Conservation (phyloP, 2,888 invertebrate genomes). For the Drosophila lacicola region DNA sequence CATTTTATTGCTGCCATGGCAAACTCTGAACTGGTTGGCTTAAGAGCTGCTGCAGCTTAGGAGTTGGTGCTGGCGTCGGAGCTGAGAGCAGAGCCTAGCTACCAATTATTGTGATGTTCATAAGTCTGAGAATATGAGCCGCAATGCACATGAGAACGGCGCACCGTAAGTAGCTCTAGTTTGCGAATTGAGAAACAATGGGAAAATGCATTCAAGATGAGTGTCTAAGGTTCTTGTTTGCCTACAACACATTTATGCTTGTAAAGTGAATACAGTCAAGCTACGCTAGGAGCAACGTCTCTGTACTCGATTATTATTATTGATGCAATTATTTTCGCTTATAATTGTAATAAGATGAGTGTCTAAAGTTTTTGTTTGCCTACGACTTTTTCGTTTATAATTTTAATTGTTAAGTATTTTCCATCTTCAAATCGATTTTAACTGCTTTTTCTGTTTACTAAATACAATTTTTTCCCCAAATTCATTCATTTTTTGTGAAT, state of each 20-base stretch:
- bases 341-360: not conserved
- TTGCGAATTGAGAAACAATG: constrained; percentile 26
- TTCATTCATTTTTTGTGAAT: not conserved
- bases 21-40: constrained; percentile 61
- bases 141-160: constrained; percentile 34
- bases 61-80: not conserved
- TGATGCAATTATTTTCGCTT: no score
- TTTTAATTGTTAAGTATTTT: no score
- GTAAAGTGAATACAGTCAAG: constrained; percentile 1
- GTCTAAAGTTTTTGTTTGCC: not conserved
- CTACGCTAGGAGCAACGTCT: not conserved
- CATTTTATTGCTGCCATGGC: constrained; percentile 71
- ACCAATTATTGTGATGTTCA: constrained; percentile 32
- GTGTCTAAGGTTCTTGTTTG: not conserved
- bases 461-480: not conserved
- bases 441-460: no score
- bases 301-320: no score
- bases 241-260: not conserved
- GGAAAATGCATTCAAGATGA: constrained; percentile 12
- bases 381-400: no score
- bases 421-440: no score
- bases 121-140: constrained; percentile 35
- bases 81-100: constrained; percentile 13
- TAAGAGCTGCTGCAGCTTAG: constrained; percentile 20
- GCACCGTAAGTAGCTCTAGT: constrained; percentile 25